These are phyloP conservation scores for Theristicus caerulescens DNA, from an alignment of 2,113 vertebrate species.

Conservation along the genomic window DNA sequence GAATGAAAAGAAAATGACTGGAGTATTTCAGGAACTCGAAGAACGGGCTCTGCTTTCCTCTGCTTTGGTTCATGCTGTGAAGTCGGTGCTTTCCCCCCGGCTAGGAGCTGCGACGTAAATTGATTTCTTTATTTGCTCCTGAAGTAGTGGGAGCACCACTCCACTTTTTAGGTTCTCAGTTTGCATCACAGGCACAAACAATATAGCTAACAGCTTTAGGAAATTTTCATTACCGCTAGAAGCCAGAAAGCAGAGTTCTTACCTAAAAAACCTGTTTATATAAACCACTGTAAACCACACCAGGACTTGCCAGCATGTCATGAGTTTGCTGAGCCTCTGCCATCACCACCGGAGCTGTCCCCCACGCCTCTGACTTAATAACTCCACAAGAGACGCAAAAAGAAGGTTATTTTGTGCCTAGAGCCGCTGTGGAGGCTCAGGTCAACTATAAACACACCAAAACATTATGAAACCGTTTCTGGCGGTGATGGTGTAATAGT, in stretches of 20 bases:
- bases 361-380: neutral
- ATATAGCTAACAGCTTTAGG: neutral
- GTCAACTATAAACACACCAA: constrained; percentile 55
- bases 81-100: neutral
- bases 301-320: neutral
- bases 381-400: neutral
- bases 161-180: neutral
- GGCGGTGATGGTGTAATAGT: constrained; percentile 80
- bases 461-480: constrained; percentile 67
- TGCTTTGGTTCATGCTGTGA: neutral
- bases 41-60: neutral
- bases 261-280: neutral
- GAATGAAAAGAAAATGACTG: neutral
- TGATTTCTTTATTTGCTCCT: neutral
- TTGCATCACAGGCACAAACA: neutral
- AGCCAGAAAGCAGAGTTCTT: neutral
- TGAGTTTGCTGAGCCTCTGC: neutral
- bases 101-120: neutral
- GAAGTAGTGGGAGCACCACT: neutral
- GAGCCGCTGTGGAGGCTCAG: constrained; percentile 16
- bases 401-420: neutral
- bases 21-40: neutral
- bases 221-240: neutral
- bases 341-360: neutral
- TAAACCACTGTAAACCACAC: neutral